Evolutionary conservation across 35 echinoderm and acorn worm species (phyloP).

Genomic region (Heliocidaris tuberculata): DNA sequence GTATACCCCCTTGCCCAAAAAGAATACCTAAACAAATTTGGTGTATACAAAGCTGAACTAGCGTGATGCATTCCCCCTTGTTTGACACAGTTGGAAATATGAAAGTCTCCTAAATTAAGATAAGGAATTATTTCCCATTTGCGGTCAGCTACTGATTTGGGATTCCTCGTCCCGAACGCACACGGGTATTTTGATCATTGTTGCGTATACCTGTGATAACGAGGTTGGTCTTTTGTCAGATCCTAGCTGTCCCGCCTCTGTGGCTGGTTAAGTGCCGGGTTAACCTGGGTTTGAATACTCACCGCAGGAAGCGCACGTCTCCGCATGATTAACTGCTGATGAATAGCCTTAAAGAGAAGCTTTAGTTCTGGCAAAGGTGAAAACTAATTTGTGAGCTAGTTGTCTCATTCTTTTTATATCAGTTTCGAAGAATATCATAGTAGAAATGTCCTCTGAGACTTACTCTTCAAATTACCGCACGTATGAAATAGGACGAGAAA

Average conservation of each 20-base stretch:
- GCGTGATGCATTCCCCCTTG: background rate
- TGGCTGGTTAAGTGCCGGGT: background rate
- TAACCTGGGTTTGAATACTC: background rate
- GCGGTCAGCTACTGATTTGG: background rate
- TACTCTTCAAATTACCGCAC: too few relatives aligned
- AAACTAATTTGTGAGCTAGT: too few relatives aligned
- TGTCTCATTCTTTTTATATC: too few relatives aligned
- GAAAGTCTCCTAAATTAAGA: background rate
- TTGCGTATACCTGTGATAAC: background rate
- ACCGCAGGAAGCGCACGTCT: background rate
- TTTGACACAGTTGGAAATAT: slow-evolving; percentile 9
- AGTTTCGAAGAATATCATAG: too few relatives aligned
- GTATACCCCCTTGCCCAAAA: background rate
- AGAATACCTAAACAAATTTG: slow-evolving; percentile 5
- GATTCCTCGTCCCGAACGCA: background rate
- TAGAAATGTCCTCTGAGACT: too few relatives aligned
- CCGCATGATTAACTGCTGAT: slow-evolving; percentile 3
- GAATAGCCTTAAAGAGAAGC: background rate
- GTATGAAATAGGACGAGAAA: too few relatives aligned
- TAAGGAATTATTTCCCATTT: slow-evolving; percentile 18
- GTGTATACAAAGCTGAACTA: background rate
- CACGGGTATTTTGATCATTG: background rate
- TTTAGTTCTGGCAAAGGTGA: too few relatives aligned
- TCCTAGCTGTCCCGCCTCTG: background rate
- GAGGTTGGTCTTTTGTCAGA: background rate